phyloP scores from a whole-genome alignment of 2,888 invertebrate genomes.

The Temnothorax ravouxi region DNA sequence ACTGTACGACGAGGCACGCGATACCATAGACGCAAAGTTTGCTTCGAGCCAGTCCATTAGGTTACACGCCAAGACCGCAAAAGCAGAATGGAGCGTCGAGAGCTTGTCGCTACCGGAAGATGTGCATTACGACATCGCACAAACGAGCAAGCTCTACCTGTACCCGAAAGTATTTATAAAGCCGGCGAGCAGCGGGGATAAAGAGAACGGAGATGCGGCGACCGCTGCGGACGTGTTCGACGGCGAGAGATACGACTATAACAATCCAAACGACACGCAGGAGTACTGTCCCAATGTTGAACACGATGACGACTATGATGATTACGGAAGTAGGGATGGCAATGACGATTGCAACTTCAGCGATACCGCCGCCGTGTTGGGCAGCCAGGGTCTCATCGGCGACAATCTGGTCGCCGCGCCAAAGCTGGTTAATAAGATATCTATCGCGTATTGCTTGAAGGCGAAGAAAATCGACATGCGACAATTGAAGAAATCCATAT shows the following conservation, averaged over 20 bases:
- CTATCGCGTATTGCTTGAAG: slow-evolving; percentile 93
- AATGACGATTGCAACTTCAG: slow-evolving; percentile 77
- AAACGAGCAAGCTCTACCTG: slow-evolving; percentile 67
- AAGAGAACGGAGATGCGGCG: not conserved
- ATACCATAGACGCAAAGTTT: slow-evolving; percentile 60
- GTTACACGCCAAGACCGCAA: slow-evolving; percentile 71
- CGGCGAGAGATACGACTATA: slow-evolving; percentile 87
- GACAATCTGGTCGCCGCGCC: slow-evolving; percentile 90
- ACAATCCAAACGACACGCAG: slow-evolving; percentile 87
- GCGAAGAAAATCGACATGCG: slow-evolving; percentile 96
- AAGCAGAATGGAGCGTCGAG: slow-evolving; percentile 76
- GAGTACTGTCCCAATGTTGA: slow-evolving; percentile 87
- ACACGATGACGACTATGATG: slow-evolving; percentile 71
- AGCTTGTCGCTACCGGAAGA: slow-evolving; percentile 75
- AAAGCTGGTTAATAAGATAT: slow-evolving; percentile 89
- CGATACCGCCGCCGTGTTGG: slow-evolving; percentile 59
- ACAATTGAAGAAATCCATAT: slow-evolving; percentile 92
- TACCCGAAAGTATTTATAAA: slow-evolving; percentile 26
- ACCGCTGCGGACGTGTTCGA: slow-evolving; percentile 71
- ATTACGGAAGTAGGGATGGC: slow-evolving; percentile 60
- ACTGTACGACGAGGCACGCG: slow-evolving; percentile 53
- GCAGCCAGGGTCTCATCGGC: slow-evolving; percentile 83
- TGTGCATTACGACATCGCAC: slow-evolving; percentile 66
- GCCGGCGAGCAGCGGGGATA: not conserved
- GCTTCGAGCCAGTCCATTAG: slow-evolving; percentile 52